A percentile compares a stretch with the other conserved stretches of the same genome.
These are phyloP conservation scores for Polydrusus cervinus DNA, from an alignment of 2,888 invertebrate species.

Conservation along the genomic window DNA sequence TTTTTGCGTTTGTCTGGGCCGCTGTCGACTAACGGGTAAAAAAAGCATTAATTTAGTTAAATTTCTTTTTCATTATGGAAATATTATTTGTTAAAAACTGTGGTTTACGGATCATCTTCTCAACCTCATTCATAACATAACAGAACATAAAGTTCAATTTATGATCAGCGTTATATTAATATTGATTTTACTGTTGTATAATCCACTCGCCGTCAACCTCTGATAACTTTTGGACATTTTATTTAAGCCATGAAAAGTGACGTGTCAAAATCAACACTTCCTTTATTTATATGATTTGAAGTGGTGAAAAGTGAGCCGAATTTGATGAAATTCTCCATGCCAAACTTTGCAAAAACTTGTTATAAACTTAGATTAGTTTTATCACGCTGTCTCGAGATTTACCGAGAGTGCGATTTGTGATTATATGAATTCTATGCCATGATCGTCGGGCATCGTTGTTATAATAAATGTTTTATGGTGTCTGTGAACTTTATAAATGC, in stretches of 20 bases:
- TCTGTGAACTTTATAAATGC: background rate
- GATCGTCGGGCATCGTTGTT: conserved; percentile 37
- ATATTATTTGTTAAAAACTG: too few species aligned
- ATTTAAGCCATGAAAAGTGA: conserved; percentile 38
- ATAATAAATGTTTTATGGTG: conserved; percentile 37
- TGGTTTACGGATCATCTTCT: too few species aligned
- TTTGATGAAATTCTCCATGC: conserved; percentile 45
- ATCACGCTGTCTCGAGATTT: conserved; percentile 42
- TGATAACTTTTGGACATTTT: conserved; percentile 41
- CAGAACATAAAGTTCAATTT: background rate
- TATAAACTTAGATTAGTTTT: conserved; percentile 57
- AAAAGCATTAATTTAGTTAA: too few species aligned
- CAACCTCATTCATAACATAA: too few species aligned
- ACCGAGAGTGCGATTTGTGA: conserved; percentile 43
- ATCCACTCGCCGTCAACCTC: conserved; percentile 20
- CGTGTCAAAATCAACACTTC: conserved; percentile 51
- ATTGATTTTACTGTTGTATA: conserved; percentile 12
- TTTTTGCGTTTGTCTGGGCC: too few species aligned
- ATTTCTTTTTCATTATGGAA: too few species aligned
- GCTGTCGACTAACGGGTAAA: too few species aligned
- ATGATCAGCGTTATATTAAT: background rate
- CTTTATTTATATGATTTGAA: conserved; percentile 52
- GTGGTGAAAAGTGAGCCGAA: conserved; percentile 53
- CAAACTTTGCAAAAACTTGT: conserved; percentile 53
- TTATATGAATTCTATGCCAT: conserved; percentile 45